Conservation (phyloP, 2,888 invertebrate genomes). For the Ptilodon capucinus region DNA sequence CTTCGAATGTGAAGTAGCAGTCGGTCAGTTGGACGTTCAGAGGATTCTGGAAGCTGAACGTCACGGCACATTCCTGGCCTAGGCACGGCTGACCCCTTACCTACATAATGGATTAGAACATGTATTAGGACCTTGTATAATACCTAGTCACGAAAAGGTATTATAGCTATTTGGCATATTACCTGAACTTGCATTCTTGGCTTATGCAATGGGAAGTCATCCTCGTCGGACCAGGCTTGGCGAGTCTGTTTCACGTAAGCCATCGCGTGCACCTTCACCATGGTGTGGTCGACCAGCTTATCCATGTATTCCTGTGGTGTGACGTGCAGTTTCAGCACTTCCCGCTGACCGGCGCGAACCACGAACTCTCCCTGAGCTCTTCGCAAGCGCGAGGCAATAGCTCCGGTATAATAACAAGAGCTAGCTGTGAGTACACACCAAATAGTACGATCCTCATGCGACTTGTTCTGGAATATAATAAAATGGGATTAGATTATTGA, state of each 20-base stretch:
- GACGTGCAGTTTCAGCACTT: slow-evolving; percentile 84
- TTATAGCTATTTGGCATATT: slow-evolving; percentile 5
- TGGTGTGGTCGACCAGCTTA: slow-evolving; percentile 86
- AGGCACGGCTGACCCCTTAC: slow-evolving; percentile 76
- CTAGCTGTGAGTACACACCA: slow-evolving; percentile 84
- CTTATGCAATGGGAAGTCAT: slow-evolving; percentile 87
- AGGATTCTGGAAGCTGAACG: slow-evolving; percentile 87
- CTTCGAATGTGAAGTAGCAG: slow-evolving; percentile 87
- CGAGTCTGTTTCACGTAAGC: slow-evolving; percentile 87
- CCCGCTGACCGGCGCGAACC: slow-evolving; percentile 84
- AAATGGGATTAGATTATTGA: neutral
- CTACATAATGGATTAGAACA: slow-evolving; percentile 37
- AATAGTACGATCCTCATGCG: slow-evolving; percentile 84
- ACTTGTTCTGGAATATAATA: slow-evolving; percentile 76
- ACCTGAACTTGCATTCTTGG: slow-evolving; percentile 86
- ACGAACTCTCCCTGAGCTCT: slow-evolving; percentile 83
- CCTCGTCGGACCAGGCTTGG: slow-evolving; percentile 89
- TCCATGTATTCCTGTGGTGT: slow-evolving; percentile 86
- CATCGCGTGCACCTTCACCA: slow-evolving; percentile 88
- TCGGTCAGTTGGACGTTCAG: slow-evolving; percentile 84
- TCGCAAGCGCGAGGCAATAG: slow-evolving; percentile 84
- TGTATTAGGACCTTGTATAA: neutral
- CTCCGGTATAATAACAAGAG: slow-evolving; percentile 87
- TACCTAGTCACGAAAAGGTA: neutral
- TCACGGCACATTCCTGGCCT: slow-evolving; percentile 78